phyloP scores from a whole-genome alignment of 2,113 vertebrate species.

The Myrmecophaga tridactyla region DNA sequence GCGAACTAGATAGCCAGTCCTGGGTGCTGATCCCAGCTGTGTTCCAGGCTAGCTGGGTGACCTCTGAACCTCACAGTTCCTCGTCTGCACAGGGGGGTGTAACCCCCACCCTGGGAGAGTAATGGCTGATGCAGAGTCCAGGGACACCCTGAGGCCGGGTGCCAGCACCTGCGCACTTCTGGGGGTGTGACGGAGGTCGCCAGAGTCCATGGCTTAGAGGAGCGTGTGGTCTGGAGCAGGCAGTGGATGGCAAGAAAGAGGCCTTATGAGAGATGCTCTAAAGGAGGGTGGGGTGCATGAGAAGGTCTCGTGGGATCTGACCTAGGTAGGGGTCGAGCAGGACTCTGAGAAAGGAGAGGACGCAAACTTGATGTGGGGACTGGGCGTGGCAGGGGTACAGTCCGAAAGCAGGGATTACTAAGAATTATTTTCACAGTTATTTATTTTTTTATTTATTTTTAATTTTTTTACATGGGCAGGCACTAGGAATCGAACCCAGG shows the following conservation, averaged over 20 bases:
- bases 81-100: no score
- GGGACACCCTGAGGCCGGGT: not conserved
- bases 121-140: not conserved
- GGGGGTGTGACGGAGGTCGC: not conserved
- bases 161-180: not conserved
- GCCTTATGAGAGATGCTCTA: not conserved
- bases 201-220: not conserved
- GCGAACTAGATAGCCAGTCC: not conserved
- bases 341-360: not conserved
- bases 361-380: not conserved
- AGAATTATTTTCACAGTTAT: not conserved
- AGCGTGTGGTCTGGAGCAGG: not conserved
- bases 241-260: not conserved
- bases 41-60: not conserved
- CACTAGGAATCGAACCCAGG: no score
- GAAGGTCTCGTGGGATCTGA: not conserved
- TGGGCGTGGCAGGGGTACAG: not conserved
- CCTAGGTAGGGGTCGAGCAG: not conserved
- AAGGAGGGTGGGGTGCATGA: not conserved
- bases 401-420: not conserved
- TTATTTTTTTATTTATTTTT: no score
- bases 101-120: not conserved
- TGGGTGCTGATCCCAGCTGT: not conserved
- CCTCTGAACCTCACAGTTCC: not conserved
- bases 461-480: no score